Base-by-base conservation (phyloP, 2,113 vertebrate species). In the Alces alces region DNA sequence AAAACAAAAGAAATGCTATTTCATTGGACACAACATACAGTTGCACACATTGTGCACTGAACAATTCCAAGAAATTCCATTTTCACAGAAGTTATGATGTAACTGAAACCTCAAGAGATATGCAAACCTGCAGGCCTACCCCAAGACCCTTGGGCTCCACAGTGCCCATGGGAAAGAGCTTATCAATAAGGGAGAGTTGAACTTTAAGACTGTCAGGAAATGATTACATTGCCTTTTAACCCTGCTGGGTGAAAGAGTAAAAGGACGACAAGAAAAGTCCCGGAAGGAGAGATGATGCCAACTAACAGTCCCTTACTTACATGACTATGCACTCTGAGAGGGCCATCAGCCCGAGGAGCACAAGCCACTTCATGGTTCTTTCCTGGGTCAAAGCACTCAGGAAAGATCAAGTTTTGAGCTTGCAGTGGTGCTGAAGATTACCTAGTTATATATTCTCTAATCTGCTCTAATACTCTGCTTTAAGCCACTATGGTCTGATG, bases 311-410 rank as follows among this genome's bases (percentile, higher is more conserved):
- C 73, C n/a, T 0, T 58, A 88, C 98, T 98, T 96, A 99, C 98
- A 80, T 99, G 91, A 86, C 43, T 1, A 70, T 0, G 89, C 98
- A 98, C 2, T 98, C 98, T 28, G 98, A 98, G 57, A 99, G 66
- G 58, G 96, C 97, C 93, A 98, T 96, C 82, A 99, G 91, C 55
- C 90, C 0, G 0, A 99, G 97, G 60, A 99, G 91, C 88, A 97
- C 95, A 45, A 98, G 80, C 92, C 98, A 97, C 97, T 97, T 99
- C 99, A 99, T 99, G 92, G 70, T 95, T 91, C 7, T 14, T 91
- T 23, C 86, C 10, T 23, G 2, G 36, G 11, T 47, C 5, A 33
- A 39, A 6, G 50, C 0, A 1, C 88, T 73, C 85, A 2, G 39
- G 52, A 45, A 7, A 30, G 25, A 19, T 60, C 6, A 64, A 73